Base-by-base conservation (phyloP, 1,140 invertebrate genomes). In the Bombus polaris region DNA sequence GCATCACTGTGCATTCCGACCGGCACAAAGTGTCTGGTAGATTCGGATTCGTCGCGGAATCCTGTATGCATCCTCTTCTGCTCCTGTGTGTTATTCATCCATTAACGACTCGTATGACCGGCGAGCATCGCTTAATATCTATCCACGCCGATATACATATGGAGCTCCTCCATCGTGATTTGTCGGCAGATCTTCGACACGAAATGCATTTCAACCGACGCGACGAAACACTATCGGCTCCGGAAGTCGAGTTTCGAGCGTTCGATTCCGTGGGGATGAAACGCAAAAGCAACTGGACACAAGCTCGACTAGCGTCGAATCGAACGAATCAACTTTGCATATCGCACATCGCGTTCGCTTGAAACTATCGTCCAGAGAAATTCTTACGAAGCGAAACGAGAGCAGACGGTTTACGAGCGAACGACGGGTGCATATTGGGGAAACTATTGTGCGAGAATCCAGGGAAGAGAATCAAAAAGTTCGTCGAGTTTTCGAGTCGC, bases 1-100 rank as follows among this genome's bases (percentile, higher is more conserved):
- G 78, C 78, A 70, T n/a, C 65, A 44, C 32, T n/a, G 42, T n/a
- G 44, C 65, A 80, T 80, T 70, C 78, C 78, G 44, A 80, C 35
- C 65, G 78, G 65, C 32, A 80, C 78, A 80, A 80, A 80, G 78
- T 80, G 65, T 80, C 78, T 80, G 32, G 2, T 22, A n/a, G 78
- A 70, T n/a, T 53, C 25, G 65, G n/a, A 80, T 80, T 80, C 65
- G 44, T 80, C 44, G 44, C 35, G 32, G 37, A 47, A 80, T 80
- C 35, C 78, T 47, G 77, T 44, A 76, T 18, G 10, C 35, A 15
- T 13, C 42, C 62, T 25, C 22, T 28, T 1, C 42, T 10, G n/a
- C 4, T 28, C 22, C 37, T 44, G 18, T 53, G 47, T 18, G 22
- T 25, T 39, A 28, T 37, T 47, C 65, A 15, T 22, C 44, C 44